Evolutionary conservation across 1,140 invertebrate genomes (phyloP).

Genomic region (Ectropis grisescens): DNA sequence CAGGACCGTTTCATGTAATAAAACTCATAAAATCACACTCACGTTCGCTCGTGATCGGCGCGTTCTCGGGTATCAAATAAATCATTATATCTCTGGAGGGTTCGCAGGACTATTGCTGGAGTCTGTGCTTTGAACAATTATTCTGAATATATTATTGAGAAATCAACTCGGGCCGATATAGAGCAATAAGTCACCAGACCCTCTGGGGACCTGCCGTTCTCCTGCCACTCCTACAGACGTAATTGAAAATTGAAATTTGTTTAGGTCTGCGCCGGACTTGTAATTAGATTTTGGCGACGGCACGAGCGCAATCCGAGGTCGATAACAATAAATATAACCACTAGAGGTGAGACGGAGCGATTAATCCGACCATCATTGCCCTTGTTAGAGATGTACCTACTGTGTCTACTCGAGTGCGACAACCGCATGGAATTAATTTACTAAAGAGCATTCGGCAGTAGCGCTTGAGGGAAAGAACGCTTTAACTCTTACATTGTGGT

Average conservation of each 20-base stretch:
- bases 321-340: constrained; percentile 46
- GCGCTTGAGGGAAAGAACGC: no score
- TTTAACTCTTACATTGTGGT: no score
- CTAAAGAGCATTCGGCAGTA: constrained; percentile 6
- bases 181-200: constrained; percentile 49
- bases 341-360: constrained; percentile 7
- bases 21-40: constrained; percentile 16
- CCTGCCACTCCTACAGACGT: constrained; percentile 34
- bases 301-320: constrained; percentile 36
- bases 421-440: constrained; percentile 7
- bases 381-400: constrained; percentile 7
- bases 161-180: constrained; percentile 22
- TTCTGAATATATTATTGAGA: constrained; percentile 56
- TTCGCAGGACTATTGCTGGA: background rate
- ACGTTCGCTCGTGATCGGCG: constrained; percentile 10
- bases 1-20: constrained; percentile 19
- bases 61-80: constrained; percentile 17
- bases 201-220: constrained; percentile 35
- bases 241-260: constrained; percentile 69
- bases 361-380: constrained; percentile 6
- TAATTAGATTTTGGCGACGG: constrained; percentile 55
- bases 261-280: constrained; percentile 49
- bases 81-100: constrained; percentile 32
- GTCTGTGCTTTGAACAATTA: constrained; percentile 29
- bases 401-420: background rate